phyloP scores from a whole-genome alignment of 1,140 invertebrate genomes.

The Acromyrmex echinatior region DNA sequence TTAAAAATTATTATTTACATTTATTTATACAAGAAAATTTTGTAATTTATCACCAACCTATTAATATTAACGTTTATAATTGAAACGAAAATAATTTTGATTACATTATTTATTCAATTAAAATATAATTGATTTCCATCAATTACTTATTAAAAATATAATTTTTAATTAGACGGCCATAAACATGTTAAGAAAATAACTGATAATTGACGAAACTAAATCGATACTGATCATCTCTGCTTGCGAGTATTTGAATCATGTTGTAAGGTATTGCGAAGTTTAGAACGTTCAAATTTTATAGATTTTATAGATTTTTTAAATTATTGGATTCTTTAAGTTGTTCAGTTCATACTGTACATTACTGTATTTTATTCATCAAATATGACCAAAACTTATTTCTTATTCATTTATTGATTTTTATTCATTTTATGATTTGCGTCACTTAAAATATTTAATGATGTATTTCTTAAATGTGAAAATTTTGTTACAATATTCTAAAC shows the following conservation, averaged over 20 bases:
- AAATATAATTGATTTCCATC: constrained; percentile 8
- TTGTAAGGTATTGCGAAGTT: neutral
- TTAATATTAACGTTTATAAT: neutral
- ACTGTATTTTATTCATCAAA: no score
- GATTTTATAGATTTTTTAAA: no score
- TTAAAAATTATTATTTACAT: no score
- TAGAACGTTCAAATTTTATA: neutral
- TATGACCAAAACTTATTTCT: no score
- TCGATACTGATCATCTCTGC: neutral
- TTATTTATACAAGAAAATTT: no score
- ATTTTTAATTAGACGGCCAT: neutral
- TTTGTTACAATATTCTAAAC: constrained; percentile 11
- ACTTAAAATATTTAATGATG: no score
- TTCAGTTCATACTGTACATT: no score
- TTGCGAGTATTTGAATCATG: neutral
- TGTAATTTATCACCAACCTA: constrained; percentile 3
- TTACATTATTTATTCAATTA: constrained; percentile 13
- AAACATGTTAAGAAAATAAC: neutral
- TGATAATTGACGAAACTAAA: neutral
- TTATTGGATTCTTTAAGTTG: no score
- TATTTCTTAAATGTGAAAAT: neutral
- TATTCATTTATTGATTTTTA: no score
- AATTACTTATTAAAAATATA: constrained; percentile 3
- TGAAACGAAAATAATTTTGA: constrained; percentile 6
- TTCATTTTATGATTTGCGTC: neutral